Conservation (phyloP, 2,113 vertebrate species). For the Montifringilla adamsi region DNA sequence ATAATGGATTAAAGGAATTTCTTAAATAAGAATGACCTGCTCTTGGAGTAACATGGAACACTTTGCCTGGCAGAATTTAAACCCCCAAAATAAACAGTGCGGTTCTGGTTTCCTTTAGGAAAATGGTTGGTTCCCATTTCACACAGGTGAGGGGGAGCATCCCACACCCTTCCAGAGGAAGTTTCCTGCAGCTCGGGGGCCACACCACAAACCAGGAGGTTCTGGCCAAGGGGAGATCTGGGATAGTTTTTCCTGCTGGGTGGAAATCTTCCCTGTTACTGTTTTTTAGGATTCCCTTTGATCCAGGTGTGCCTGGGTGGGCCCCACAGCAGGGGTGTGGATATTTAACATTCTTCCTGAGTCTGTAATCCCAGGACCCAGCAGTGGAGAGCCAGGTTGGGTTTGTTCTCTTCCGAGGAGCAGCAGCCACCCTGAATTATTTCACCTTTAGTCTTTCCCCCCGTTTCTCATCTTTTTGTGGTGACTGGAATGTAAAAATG, state of each 20-base stretch:
- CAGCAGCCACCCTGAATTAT: neutral
- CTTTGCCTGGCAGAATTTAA: neutral
- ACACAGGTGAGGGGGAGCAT: neutral
- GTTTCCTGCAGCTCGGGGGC: neutral
- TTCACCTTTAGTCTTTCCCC: slow-evolving; percentile 14
- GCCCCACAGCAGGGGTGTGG: neutral
- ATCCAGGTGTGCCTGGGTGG: neutral
- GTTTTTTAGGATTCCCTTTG: neutral
- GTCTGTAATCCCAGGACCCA: neutral
- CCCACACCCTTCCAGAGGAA: neutral
- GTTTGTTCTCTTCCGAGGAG: neutral
- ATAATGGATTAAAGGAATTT: slow-evolving; percentile 3
- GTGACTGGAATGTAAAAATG: neutral
- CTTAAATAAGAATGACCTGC: neutral
- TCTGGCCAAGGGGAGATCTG: neutral
- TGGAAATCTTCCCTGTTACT: neutral
- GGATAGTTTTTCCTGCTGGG: neutral
- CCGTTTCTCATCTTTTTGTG: neutral
- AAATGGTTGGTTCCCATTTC: neutral
- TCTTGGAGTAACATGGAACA: neutral
- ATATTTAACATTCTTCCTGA: neutral
- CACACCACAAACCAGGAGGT: neutral
- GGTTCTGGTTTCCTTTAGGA: neutral
- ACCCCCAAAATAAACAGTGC: neutral
- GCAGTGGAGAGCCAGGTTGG: neutral